Evolutionary conservation across 2,888 invertebrate genomes (phyloP), one percentile per base, ranked within the genome.

Genomic region (Epinotia nisella): DNA sequence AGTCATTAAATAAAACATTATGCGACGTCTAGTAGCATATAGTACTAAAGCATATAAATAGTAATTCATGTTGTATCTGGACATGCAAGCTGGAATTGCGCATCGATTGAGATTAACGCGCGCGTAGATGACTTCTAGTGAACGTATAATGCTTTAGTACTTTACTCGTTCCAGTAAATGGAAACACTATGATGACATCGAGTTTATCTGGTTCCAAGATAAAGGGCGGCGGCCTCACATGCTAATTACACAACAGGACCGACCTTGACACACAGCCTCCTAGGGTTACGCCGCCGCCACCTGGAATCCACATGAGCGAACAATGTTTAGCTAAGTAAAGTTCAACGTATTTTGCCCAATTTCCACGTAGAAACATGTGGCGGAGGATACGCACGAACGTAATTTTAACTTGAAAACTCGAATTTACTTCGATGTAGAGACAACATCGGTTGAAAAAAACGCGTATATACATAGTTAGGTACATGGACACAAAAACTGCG

Each of bases 191-290:
- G 55, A 19, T 53, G 35, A 15, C 35, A 64, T 64, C 49, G 39
- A 51, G 51, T 53, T 65, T 55, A 65, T 55, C 39, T 55, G 10
- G 55, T 55, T 55, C 21, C 53, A 35, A 65, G 19, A 35, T 65
- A 35, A 55, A 55, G 39, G 65, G 55, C 35, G 55, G 66, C 41
- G 66, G 39, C n/a, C 56, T 55, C 39, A 21, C 15, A 15, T n/a
- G 29, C n/a, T 39, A 55, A 66, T 39, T 21, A 66, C 66, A 56
- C 58, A 29, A 58, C 58, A 56, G n/a, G 24, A n/a, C 10, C 21
- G 66, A 56, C 55, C 66, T 66, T 66, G 66, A 56, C 56, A 56
- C 56, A 41, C 55, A 41, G 66, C 41, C 66, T 24, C 21, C 39
- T 21, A 24, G 41, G 66, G 55, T 55, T 41, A 65, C 17, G 17